phyloP scores from a whole-genome alignment of 2,888 invertebrate genomes.

The Rambutsinella grinnellia region DNA sequence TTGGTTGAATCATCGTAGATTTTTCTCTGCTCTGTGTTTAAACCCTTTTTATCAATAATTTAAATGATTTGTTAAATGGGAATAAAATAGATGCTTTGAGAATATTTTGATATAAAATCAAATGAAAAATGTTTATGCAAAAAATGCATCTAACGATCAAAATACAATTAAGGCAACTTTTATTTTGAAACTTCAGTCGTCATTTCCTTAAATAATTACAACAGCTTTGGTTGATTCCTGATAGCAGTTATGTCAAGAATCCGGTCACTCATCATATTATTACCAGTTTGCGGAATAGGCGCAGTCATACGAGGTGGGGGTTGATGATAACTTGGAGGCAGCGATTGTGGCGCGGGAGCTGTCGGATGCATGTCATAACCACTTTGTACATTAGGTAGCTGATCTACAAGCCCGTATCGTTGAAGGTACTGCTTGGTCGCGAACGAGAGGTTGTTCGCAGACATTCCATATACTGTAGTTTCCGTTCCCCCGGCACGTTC shows the following conservation, averaged over 20 bases:
- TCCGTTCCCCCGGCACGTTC: conserved; percentile 50
- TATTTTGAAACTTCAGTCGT: too few species aligned
- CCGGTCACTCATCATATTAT: conserved; percentile 18
- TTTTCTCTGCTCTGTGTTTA: too few species aligned
- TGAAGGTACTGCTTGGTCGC: conserved; percentile 64
- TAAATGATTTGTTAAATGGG: too few species aligned
- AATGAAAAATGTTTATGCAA: too few species aligned
- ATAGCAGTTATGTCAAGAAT: conserved; percentile 61
- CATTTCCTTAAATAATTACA: conserved; percentile 40
- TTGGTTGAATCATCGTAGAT: too few species aligned
- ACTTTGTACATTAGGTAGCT: neutral
- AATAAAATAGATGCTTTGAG: too few species aligned
- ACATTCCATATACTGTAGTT: conserved; percentile 64
- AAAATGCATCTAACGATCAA: too few species aligned
- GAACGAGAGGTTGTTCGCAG: conserved; percentile 61
- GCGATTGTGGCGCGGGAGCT: neutral
- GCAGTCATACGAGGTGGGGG: neutral
- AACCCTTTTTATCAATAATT: too few species aligned
- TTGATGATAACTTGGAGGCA: neutral
- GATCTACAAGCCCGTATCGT: conserved; percentile 60
- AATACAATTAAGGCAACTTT: too few species aligned
- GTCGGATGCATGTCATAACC: neutral
- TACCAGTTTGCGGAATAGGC: neutral
- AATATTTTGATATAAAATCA: too few species aligned
- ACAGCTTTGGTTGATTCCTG: conserved; percentile 61